These are phyloP conservation scores for Panulirus ornatus DNA, from an alignment of 1,140 invertebrate genomes.

Conservation along the genomic window DNA sequence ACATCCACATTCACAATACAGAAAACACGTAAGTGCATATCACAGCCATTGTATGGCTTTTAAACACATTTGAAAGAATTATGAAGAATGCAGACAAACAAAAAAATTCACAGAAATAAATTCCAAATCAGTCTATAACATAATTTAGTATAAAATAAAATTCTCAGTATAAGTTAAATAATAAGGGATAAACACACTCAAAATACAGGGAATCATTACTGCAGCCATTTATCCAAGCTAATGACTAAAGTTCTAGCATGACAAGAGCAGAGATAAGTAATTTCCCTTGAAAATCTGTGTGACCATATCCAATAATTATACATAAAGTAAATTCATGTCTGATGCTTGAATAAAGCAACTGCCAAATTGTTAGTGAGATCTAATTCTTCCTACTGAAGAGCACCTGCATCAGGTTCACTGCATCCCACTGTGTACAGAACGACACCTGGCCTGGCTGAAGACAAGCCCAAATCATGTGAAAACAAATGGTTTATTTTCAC, in stretches of 20 bases:
- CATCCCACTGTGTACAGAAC: slow-evolving; percentile 76
- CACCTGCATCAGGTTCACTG: slow-evolving; percentile 72
- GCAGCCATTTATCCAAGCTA: too few relatives aligned
- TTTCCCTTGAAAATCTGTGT: too few relatives aligned
- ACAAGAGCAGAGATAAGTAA: too few relatives aligned
- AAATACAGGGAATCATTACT: too few relatives aligned
- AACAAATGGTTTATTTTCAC: neutral
- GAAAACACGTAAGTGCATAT: neutral
- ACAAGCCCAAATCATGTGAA: slow-evolving; percentile 27
- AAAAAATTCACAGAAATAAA: neutral
- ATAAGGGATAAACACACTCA: neutral
- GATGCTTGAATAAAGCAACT: neutral
- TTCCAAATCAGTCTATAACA: neutral
- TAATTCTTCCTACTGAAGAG: neutral
- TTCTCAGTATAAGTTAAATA: neutral
- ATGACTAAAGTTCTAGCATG: too few relatives aligned
- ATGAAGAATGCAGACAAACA: too few relatives aligned
- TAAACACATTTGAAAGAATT: neutral
- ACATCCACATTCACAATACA: neutral
- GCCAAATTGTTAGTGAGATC: slow-evolving; percentile 15
- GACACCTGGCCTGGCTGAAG: slow-evolving; percentile 74
- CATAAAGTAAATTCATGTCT: neutral
- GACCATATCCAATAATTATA: neutral
- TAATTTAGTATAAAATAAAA: neutral
- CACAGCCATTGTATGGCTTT: neutral